Base-by-base conservation (phyloP, 2,113 vertebrate genomes). In the Mesitornis unicolor region DNA sequence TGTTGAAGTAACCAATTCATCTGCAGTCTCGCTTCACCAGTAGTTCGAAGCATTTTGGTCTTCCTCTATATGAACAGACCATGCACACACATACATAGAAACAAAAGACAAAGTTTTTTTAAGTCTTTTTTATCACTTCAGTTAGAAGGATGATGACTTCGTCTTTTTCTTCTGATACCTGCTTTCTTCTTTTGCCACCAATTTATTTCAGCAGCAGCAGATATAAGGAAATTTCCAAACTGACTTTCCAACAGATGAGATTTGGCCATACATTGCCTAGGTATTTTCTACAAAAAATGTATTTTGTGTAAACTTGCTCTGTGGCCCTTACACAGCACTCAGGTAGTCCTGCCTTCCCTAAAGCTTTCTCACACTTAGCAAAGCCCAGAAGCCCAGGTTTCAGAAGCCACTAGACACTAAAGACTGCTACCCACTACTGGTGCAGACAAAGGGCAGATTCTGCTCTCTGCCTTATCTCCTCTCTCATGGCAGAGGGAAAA, bases 211-310 rank as follows among this genome's bases (percentile, higher is more conserved):
- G 8, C 5, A 22, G 9, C 8, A 57, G 36, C 7, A 79, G 13
- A 35, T 31, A 16, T 3, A 54, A 74, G 13, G 33, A 87, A 73
- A 77, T 69, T n/a, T 69, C 7, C 35, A 87, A 19, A 29, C 2
- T 69, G 29, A 42, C 20, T 92, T 90, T 68, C 16, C 13, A 60
- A 35, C 7, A 38, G 40, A 15, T 57, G 20, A 42, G 47, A 14
- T 74, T 16, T 65, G 26, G 36, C 48, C 7, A 29, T 25, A 24
- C 0, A 0, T 24, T 3, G 0, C 14, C 9, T 40, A n/a, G 20
- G 5, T 45, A 57, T 64, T 81, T 82, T 69, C 54, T 47, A 50
- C 15, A 56, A 1, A 54, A 73, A 25, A 77, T 21, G 6, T 28
- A 11, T 51, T 74, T 47, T 70, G 4, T 25, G 10, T 35, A 11